A percentile compares a stretch with the other conserved stretches of the same genome.
Evolutionary conservation across 2,113 vertebrate species (phyloP).

Genomic region (Melanotaenia duboulayi): DNA sequence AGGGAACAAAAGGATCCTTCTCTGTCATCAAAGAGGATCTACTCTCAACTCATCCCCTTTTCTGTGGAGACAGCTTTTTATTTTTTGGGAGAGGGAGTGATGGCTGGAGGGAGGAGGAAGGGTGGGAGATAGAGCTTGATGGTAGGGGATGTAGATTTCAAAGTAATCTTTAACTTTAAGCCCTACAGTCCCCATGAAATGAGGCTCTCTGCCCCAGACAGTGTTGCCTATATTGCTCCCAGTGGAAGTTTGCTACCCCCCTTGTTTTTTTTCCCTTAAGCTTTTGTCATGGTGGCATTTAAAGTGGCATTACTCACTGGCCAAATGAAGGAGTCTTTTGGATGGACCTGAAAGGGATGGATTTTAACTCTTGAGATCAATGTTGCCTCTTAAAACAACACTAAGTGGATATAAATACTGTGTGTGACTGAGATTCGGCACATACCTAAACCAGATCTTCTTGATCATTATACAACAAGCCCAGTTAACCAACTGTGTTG

Average conservation of each 20-base stretch:
- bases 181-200: constrained; percentile 81
- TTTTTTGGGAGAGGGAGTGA: constrained; percentile 64
- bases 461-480: constrained; percentile 28
- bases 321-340: constrained; percentile 76
- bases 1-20: constrained; percentile 91
- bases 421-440: constrained; percentile 63
- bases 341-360: constrained; percentile 73
- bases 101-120: constrained; percentile 65
- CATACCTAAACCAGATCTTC: constrained; percentile 42
- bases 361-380: constrained; percentile 73
- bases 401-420: constrained; percentile 73
- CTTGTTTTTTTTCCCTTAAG: constrained; percentile 60
- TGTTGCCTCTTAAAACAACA: constrained; percentile 79
- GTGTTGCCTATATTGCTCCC: constrained; percentile 76
- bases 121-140: constrained; percentile 61
- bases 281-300: constrained; percentile 82
- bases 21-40: constrained; percentile 90
- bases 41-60: constrained; percentile 79
- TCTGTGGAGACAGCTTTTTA: constrained; percentile 86
- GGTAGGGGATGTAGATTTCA: constrained; percentile 85
- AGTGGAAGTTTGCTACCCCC: constrained; percentile 68
- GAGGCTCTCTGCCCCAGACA: constrained; percentile 77
- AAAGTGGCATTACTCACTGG: constrained; percentile 81
- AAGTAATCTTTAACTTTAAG: constrained; percentile 94
- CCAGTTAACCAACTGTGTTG: background rate